Conservation (phyloP, 2,888 invertebrate species). For the Ctena decussata region DNA sequence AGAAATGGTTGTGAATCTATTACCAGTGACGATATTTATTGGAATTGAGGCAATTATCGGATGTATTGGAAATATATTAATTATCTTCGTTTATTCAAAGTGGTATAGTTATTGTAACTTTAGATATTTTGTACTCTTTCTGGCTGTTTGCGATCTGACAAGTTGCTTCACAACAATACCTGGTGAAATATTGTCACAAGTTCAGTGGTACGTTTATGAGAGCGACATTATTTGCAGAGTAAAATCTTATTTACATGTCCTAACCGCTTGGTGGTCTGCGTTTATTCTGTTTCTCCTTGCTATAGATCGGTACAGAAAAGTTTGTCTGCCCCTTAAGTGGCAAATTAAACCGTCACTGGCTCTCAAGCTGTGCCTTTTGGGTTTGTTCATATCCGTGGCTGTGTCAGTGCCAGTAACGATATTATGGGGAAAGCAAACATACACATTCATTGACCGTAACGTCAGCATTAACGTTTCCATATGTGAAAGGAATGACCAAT, state of each 20-base stretch:
- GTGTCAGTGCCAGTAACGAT: constrained; percentile 27
- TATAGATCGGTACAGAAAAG: constrained; percentile 72
- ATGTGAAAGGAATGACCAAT: constrained; percentile 40
- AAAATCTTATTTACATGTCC: constrained; percentile 51
- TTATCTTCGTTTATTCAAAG: constrained; percentile 38
- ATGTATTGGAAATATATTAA: constrained; percentile 35
- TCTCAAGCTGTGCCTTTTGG: neutral
- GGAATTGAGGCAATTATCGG: constrained; percentile 26
- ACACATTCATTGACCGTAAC: constrained; percentile 21
- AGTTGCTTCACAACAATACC: constrained; percentile 48
- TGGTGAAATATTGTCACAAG: constrained; percentile 41
- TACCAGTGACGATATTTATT: constrained; percentile 44
- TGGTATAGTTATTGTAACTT: constrained; percentile 34
- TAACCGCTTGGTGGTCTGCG: constrained; percentile 55
- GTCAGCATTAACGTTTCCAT: constrained; percentile 21
- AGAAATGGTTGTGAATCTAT: neutral
- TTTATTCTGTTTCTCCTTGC: constrained; percentile 69
- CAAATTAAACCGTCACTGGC: constrained; percentile 34
- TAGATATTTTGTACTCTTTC: constrained; percentile 38
- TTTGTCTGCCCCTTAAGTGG: constrained; percentile 69
- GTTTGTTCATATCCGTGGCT: neutral
- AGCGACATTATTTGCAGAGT: constrained; percentile 28
- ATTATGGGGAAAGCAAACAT: constrained; percentile 44
- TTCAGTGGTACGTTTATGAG: constrained; percentile 36
- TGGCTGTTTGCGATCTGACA: constrained; percentile 40